Conservation (phyloP, 64 coral and sea anemone species). For the Stylophora pistillata region DNA sequence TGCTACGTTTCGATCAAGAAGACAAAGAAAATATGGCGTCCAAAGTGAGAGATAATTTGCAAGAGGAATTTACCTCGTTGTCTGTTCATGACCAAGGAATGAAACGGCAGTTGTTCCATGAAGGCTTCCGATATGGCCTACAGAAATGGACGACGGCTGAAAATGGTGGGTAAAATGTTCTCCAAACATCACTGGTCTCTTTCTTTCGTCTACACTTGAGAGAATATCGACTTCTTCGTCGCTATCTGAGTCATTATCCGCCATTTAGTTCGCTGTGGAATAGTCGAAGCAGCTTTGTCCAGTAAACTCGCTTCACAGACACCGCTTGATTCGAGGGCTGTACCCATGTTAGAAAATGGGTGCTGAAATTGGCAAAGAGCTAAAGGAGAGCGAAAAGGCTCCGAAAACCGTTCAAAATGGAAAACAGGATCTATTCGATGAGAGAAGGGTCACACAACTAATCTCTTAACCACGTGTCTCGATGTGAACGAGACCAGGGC, state of each 20-base stretch:
- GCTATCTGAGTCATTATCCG: constrained; percentile 66
- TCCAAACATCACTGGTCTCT: constrained; percentile 39
- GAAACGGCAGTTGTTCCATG: constrained; percentile 30
- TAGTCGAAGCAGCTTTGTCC: constrained; percentile 14
- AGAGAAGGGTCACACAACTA: background rate
- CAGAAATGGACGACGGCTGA: constrained; percentile 25
- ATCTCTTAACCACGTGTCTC: constrained; percentile 15
- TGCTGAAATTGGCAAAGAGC: background rate
- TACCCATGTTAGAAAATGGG: constrained; percentile 45
- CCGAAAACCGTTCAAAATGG: constrained; percentile 31
- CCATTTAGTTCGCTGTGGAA: constrained; percentile 57
- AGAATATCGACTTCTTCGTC: constrained; percentile 79
- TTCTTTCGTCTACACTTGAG: constrained; percentile 47
- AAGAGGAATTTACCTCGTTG: constrained; percentile 27
- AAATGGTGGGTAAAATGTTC: constrained; percentile 18
- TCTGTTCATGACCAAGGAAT: constrained; percentile 21
- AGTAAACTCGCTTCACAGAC: constrained; percentile 11
- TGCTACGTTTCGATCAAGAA: constrained; percentile 28
- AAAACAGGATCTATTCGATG: constrained; percentile 8
- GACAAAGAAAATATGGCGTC: constrained; percentile 37
- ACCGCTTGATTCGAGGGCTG: background rate
- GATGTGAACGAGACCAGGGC: background rate
- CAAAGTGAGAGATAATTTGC: constrained; percentile 4
- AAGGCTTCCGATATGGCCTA: constrained; percentile 45
- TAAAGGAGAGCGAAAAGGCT: constrained; percentile 6